A percentile compares a stretch with the other conserved stretches of the same genome.
Evolutionary conservation across 53 echinoderm and acorn worm genomes (phyloP).

Genomic region (Echinarachnius parma): DNA sequence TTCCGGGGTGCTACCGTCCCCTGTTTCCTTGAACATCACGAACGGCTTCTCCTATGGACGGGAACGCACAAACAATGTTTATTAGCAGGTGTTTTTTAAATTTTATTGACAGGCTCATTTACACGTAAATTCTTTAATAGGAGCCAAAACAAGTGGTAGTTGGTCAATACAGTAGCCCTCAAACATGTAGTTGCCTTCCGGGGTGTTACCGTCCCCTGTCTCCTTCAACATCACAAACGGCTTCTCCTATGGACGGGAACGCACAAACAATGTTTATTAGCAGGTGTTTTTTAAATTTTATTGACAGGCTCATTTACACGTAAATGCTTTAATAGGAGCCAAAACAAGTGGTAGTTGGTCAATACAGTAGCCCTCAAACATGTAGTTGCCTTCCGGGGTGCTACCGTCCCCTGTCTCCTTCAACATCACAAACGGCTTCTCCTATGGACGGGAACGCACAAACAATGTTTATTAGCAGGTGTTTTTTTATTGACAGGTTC

Average conservation of each 20-base stretch:
- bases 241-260: too few species aligned
- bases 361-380: slow-evolving; percentile 82
- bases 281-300: too few species aligned
- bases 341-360: slow-evolving; percentile 80
- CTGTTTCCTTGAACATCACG: slow-evolving; percentile 55
- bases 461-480: too few species aligned
- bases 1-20: slow-evolving; percentile 45
- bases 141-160: too few species aligned
- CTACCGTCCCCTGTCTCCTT: slow-evolving; percentile 48
- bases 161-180: slow-evolving; percentile 92
- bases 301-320: too few species aligned
- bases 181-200: slow-evolving; percentile 62
- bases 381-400: slow-evolving; percentile 56
- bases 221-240: slow-evolving; percentile 73
- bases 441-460: slow-evolving; percentile 50
- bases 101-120: too few species aligned
- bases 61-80: too few species aligned
- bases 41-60: slow-evolving; percentile 93
- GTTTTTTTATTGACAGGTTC: too few species aligned
- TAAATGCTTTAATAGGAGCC: too few species aligned
- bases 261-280: too few species aligned
- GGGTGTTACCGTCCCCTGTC: slow-evolving; percentile 44
- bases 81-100: too few species aligned
- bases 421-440: slow-evolving; percentile 79
- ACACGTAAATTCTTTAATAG: too few species aligned